Evolutionary conservation across 2,113 vertebrate species (phyloP).

Genomic region (Pelusios castaneus): DNA sequence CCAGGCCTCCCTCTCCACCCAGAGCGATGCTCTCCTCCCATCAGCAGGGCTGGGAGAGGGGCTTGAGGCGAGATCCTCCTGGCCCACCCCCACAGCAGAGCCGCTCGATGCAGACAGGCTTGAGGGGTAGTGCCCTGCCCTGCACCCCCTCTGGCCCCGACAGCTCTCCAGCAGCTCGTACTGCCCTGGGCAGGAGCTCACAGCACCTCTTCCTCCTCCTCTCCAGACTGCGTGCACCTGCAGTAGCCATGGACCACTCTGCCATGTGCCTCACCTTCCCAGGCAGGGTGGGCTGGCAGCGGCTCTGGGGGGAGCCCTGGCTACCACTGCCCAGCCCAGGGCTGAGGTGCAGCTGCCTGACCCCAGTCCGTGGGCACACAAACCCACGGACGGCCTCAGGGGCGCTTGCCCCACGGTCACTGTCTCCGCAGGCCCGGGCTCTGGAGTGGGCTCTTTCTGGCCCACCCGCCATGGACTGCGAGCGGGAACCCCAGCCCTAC

Average conservation of each 20-base stretch:
- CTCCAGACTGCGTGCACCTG: neutral
- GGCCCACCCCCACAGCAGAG: accelerated
- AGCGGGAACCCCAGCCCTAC: too few relatives aligned
- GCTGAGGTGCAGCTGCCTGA: neutral
- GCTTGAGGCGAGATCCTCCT: neutral
- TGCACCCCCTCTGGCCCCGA: neutral
- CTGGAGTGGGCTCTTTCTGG: neutral
- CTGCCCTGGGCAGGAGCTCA: neutral
- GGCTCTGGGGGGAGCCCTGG: too few relatives aligned
- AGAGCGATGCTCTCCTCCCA: neutral
- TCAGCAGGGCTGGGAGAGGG: neutral
- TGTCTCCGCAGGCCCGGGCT: neutral
- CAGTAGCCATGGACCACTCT: neutral
- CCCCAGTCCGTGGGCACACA: neutral
- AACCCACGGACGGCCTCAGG: accelerated
- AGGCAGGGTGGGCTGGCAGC: neutral
- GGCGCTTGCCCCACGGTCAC: neutral
- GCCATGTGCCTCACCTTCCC: neutral
- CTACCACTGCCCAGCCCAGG: neutral
- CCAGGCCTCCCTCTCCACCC: neutral
- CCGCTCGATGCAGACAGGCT: neutral
- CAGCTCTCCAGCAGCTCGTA: neutral
- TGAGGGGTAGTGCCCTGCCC: neutral
- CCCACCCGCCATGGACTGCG: neutral
- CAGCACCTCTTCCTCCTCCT: neutral